Evolutionary conservation across 1,140 invertebrate genomes (phyloP).

Genomic region (Melitaea cinxia): DNA sequence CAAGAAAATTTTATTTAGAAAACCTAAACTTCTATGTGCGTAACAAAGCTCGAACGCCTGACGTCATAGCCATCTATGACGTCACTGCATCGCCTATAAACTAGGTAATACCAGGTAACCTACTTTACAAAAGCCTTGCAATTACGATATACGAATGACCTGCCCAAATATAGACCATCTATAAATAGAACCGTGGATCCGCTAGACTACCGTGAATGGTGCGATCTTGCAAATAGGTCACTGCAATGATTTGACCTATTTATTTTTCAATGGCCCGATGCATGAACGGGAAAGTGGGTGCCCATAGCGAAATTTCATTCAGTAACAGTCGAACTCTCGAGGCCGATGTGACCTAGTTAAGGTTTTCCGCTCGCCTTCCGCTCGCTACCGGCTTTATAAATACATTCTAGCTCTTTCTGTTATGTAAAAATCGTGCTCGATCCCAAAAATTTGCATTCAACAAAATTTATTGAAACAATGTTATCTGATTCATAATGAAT

Average conservation of each 20-base stretch:
- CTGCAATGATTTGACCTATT: conserved; percentile 80
- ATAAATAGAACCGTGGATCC: conserved; percentile 68
- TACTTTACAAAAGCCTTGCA: conserved; percentile 66
- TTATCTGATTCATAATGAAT: background rate
- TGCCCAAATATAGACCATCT: conserved; percentile 79
- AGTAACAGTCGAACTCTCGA: conserved; percentile 70
- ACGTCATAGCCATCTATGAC: conserved; percentile 68
- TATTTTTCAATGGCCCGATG: conserved; percentile 76
- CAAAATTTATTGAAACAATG: background rate
- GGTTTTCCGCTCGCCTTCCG: conserved; percentile 34
- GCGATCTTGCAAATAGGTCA: conserved; percentile 69
- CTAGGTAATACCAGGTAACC: conserved; percentile 79
- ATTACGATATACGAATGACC: conserved; percentile 68
- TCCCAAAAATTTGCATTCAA: background rate
- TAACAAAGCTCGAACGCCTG: conserved; percentile 26
- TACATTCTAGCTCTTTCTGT: background rate
- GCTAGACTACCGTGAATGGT: conserved; percentile 55
- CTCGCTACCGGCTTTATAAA: conserved; percentile 38
- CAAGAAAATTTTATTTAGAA: background rate
- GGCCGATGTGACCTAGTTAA: conserved; percentile 67
- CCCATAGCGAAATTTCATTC: conserved; percentile 71
- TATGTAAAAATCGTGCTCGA: background rate
- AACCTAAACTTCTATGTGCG: background rate
- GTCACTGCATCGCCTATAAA: conserved; percentile 59
- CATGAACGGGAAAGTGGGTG: conserved; percentile 69